These are phyloP conservation scores for Cisticola juncidis DNA, from an alignment of 2,113 vertebrate species.

Conservation along the genomic window DNA sequence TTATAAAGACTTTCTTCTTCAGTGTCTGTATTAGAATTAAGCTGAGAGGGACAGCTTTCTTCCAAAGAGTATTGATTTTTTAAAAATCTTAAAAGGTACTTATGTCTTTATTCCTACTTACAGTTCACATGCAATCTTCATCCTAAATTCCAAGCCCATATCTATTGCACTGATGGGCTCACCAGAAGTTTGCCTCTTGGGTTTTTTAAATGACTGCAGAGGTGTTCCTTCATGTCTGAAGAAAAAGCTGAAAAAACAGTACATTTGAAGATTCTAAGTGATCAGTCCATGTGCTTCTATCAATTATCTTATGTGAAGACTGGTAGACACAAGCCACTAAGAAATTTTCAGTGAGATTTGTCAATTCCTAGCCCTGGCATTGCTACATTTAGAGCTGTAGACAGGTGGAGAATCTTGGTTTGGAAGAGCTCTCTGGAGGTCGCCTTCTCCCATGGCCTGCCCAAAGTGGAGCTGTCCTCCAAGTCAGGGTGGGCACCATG, in stretches of 20 bases:
- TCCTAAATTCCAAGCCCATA: background rate
- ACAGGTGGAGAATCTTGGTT: background rate
- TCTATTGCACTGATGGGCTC: background rate
- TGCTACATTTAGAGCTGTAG: background rate
- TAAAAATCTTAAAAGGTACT: background rate
- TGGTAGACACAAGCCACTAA: background rate
- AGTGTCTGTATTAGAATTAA: background rate
- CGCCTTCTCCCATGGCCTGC: rapidly evolving
- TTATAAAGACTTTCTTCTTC: background rate
- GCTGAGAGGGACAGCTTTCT: background rate
- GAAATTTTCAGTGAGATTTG: background rate
- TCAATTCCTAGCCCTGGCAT: background rate
- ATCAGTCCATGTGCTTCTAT: background rate
- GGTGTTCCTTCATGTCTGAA: background rate
- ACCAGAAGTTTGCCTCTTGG: background rate
- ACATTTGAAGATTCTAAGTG: background rate
- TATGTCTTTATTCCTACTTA: background rate
- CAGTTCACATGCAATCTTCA: background rate
- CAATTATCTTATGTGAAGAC: background rate
- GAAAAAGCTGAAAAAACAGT: background rate
- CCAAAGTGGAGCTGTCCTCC: background rate
- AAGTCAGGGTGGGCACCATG: rapidly evolving
- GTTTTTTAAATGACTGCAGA: background rate
- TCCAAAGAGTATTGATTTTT: background rate
- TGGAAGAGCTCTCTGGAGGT: background rate